Conservation (phyloP, 2,797 vertebrate genomes). For the Enteromius anoplus region DNA sequence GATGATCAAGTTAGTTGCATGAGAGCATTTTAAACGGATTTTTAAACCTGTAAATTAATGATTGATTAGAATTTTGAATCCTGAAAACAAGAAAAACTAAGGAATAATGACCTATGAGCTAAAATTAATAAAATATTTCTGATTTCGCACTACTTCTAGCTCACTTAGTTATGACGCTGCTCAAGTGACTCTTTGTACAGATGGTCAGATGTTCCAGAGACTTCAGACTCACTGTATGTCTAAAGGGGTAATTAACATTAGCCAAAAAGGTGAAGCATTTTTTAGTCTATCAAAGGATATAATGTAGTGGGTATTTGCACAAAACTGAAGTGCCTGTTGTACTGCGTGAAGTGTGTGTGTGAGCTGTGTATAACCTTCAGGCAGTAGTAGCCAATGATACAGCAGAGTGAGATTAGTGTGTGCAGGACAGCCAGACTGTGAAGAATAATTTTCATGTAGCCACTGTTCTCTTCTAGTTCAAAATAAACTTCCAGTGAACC, state of each 20-base stretch:
- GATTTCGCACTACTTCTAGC: background rate
- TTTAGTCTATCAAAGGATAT: background rate
- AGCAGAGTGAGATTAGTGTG: conserved; percentile 92
- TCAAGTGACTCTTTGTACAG: background rate
- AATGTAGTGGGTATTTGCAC: background rate
- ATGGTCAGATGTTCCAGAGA: background rate
- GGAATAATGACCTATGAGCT: background rate
- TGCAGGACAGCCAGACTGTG: conserved; percentile 84
- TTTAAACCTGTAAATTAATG: background rate
- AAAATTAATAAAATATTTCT: background rate
- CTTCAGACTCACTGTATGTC: background rate
- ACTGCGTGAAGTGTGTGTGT: background rate
- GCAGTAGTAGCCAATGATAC: conserved; percentile 95
- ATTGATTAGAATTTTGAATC: background rate
- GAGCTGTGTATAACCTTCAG: conserved; percentile 79
- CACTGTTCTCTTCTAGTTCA: conserved; percentile 82
- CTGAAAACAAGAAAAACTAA: background rate
- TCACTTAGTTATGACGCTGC: background rate
- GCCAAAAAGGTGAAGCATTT: background rate
- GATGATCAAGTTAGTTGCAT: background rate
- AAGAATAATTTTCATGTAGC: conserved; percentile 84
- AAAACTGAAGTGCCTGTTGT: background rate
- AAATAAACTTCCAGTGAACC: conserved; percentile 76
- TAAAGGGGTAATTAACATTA: background rate
- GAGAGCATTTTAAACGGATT: background rate